Evolutionary conservation across 2,888 invertebrate genomes (phyloP).

Genomic region (Caenorhabditis auriculariae): DNA sequence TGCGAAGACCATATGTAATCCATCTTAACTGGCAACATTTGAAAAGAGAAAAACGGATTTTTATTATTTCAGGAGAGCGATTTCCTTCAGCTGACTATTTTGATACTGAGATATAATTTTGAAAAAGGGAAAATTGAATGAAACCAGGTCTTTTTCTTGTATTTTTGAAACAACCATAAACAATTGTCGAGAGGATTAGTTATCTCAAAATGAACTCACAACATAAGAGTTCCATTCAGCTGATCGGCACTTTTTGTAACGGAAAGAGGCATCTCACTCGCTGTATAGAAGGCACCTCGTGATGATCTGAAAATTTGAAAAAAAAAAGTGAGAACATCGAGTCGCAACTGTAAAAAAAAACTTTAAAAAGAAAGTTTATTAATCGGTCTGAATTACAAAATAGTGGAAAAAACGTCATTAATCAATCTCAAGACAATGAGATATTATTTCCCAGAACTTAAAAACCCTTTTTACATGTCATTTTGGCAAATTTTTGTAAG

Average conservation of each 20-base stretch:
- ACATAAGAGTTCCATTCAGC: constrained; percentile 35
- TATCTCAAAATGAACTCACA: constrained; percentile 20
- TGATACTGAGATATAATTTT: background rate
- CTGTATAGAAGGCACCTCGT: constrained; percentile 38
- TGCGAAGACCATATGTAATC: too few relatives aligned
- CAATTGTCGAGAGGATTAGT: background rate
- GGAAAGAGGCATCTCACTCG: constrained; percentile 21
- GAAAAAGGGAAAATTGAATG: background rate
- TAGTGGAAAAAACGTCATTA: too few relatives aligned
- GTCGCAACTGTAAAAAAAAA: too few relatives aligned
- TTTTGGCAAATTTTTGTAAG: too few relatives aligned
- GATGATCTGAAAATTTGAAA: constrained; percentile 9
- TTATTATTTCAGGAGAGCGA: background rate
- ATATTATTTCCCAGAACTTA: too few relatives aligned
- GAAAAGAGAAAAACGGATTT: constrained; percentile 1
- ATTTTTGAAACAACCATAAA: background rate
- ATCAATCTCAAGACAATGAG: too few relatives aligned
- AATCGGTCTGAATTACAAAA: too few relatives aligned
- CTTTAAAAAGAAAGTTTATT: too few relatives aligned
- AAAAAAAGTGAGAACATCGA: background rate
- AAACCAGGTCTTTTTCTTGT: background rate
- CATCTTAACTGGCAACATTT: too few relatives aligned
- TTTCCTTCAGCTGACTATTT: background rate
- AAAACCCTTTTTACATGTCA: too few relatives aligned
- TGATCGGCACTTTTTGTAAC: constrained; percentile 30